Base-by-base conservation (phyloP, 2,113 vertebrate species). In the Xenopus borealis region DNA sequence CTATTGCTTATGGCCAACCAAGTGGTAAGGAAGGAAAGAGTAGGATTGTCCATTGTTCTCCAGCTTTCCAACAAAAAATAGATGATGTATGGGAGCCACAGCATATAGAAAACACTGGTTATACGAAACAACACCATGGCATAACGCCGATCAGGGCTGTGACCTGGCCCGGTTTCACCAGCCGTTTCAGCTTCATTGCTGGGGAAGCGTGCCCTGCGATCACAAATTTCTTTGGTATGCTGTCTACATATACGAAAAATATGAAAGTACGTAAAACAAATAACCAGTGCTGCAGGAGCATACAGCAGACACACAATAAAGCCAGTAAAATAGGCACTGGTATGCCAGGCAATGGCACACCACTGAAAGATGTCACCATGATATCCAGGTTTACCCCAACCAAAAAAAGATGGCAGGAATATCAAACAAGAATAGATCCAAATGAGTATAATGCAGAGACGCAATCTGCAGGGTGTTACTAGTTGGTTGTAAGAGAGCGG, bases 1-100 rank as follows among this genome's bases (percentile, higher is more conserved):
- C 97, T 99, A 89, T 99, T 99, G 92, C 97, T 99, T 84, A 98
- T 99, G 80, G 97, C 97, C 72, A 99, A 92, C 97, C 97, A 99
- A 0, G 97, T 99, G 0, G 97, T 99, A 74, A 99, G 86, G 84
- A 99, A 99, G 73, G 96, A 98, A 64, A 99, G 86, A 0, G 94
- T 88, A 0, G 97, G 91, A 80, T 91, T 99, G 55, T 96, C 93
- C 83, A 98, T 83, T 53, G 98, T 91, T 61, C 97, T 92, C 13
- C 94, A 97, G 86, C 96, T 99, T 84, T 99, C 97, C 72, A 99
- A 86, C 73, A 98, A 89, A 78, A 99, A 98, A 84, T 99, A 99
- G 69, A 98, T 94, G 81, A 99, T 99, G 81, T 99, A 99, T 52
- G 96, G 97, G 19, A 99, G 92, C 97, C 97, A 99, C 8, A 99